Evolutionary conservation across 2,888 invertebrate genomes (phyloP).

Genomic region (Eilema sororculum): DNA sequence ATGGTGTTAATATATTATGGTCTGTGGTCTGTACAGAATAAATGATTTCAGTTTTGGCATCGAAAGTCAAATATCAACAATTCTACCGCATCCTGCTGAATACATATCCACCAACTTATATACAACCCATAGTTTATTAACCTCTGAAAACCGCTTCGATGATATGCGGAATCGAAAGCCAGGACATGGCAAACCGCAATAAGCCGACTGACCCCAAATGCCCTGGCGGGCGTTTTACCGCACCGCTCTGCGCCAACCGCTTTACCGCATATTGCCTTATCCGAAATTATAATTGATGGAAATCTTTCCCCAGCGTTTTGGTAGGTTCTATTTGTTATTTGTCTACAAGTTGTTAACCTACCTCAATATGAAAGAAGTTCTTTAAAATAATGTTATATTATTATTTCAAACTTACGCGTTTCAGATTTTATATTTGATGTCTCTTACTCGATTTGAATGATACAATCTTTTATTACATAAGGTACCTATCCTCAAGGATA

Average conservation of each 20-base stretch:
- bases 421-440: too few species aligned
- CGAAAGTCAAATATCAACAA: background rate
- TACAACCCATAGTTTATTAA: background rate
- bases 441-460: too few species aligned
- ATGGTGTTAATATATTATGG: too few species aligned
- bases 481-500: too few species aligned
- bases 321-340: background rate
- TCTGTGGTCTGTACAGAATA: too few species aligned
- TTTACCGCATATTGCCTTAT: slow-evolving; percentile 24
- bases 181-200: slow-evolving; percentile 36
- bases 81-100: background rate
- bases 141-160: slow-evolving; percentile 13
- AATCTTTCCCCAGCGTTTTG: slow-evolving; percentile 3
- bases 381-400: background rate
- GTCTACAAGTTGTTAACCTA: background rate
- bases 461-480: too few species aligned
- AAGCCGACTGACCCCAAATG: slow-evolving; percentile 25
- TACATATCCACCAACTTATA: background rate
- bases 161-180: slow-evolving; percentile 27
- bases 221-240: slow-evolving; percentile 23
- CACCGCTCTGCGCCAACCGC: slow-evolving; percentile 22
- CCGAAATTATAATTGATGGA: slow-evolving; percentile 39
- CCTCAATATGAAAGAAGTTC: background rate
- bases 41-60: background rate
- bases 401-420: background rate